These are phyloP conservation scores for Kryptolebias marmoratus DNA, from an alignment of 2,113 vertebrate genomes.

Conservation along the genomic window DNA sequence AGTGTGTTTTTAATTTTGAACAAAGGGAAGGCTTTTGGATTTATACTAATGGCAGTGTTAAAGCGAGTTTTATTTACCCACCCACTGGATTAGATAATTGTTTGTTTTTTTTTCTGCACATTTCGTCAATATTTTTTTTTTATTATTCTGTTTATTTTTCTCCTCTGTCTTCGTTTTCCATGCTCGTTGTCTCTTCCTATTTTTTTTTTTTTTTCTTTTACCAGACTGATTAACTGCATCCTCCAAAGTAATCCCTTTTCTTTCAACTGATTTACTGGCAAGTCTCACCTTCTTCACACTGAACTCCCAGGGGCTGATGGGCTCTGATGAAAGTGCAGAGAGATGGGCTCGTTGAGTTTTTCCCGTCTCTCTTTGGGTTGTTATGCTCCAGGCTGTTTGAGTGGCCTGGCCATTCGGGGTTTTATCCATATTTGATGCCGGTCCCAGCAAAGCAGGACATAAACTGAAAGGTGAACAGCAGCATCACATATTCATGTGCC, in stretches of 20 bases:
- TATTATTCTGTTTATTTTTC: slow-evolving; percentile 6
- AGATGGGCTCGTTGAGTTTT: slow-evolving; percentile 46
- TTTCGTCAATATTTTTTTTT: neutral
- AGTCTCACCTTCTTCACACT: slow-evolving; percentile 43
- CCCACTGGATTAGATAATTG: slow-evolving; percentile 5
- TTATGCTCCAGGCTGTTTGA: slow-evolving; percentile 51
- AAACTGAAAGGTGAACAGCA: slow-evolving; percentile 21
- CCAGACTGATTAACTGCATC: slow-evolving; percentile 55
- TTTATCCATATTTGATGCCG: slow-evolving; percentile 44
- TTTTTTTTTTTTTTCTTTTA: slow-evolving; percentile 47
- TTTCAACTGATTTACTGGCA: slow-evolving; percentile 62
- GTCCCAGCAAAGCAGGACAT: slow-evolving; percentile 27
- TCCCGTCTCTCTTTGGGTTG: slow-evolving; percentile 23
- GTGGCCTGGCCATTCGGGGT: slow-evolving; percentile 39
- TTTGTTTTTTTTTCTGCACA: neutral
- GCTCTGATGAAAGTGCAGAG: slow-evolving; percentile 55
- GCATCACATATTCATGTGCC: slow-evolving; percentile 13
- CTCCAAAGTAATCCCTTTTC: slow-evolving; percentile 55
- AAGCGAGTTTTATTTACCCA: slow-evolving; percentile 43
- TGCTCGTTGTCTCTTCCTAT: slow-evolving; percentile 10
- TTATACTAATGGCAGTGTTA: too few relatives aligned
- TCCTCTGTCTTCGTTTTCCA: slow-evolving; percentile 8
- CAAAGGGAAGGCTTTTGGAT: slow-evolving; percentile 2
- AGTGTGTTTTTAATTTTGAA: neutral
- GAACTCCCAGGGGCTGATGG: slow-evolving; percentile 58